Conservation (phyloP, 2,888 invertebrate genomes). For the Xylota segnis region DNA sequence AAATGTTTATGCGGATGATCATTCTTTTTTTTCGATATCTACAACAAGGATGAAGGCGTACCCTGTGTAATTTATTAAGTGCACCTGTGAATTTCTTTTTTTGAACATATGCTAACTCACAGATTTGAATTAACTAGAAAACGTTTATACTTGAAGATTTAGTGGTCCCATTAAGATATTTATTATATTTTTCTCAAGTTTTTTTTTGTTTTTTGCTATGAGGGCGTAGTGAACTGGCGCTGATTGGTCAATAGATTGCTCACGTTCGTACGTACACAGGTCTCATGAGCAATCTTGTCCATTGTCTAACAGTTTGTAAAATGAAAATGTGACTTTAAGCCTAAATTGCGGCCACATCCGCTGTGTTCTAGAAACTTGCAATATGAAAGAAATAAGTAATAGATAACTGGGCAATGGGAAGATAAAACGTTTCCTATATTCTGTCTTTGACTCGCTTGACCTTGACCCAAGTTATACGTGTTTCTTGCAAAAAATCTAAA, state of each 20-base stretch:
- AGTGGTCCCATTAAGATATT: not conserved
- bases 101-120: not conserved
- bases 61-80: too few species aligned
- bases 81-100: not conserved
- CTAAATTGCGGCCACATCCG: not conserved
- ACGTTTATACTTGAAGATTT: not conserved
- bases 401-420: not conserved
- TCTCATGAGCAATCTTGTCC: not conserved
- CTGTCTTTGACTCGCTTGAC: constrained; percentile 28
- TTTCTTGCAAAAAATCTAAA: not conserved
- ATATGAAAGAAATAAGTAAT: not conserved
- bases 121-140: not conserved
- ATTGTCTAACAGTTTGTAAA: constrained; percentile 5
- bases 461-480: constrained; percentile 19
- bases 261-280: constrained; percentile 13
- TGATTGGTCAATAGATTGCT: constrained; percentile 35
- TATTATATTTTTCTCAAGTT: not conserved
- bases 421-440: not conserved
- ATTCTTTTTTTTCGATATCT: not conserved
- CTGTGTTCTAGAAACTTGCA: not conserved
- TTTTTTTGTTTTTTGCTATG: not conserved
- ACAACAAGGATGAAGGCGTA: not conserved
- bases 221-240: constrained; percentile 49
- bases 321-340: constrained; percentile 7
- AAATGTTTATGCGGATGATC: constrained; percentile 43